These are phyloP conservation scores for Amazona vittata DNA, from an alignment of 2,113 vertebrate species.

Conservation along the genomic window DNA sequence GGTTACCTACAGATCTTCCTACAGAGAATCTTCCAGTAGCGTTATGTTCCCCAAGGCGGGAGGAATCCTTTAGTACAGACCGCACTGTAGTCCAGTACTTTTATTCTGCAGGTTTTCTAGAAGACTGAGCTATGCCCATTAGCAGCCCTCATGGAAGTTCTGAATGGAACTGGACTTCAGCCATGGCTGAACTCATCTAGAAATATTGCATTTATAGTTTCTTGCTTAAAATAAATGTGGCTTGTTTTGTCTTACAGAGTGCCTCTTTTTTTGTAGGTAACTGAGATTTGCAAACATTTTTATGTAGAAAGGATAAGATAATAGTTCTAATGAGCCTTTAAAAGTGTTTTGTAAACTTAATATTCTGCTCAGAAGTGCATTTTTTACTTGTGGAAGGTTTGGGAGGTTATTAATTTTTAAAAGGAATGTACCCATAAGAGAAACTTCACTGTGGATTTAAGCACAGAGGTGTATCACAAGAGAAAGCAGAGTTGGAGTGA, in stretches of 20 bases:
- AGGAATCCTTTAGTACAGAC: not conserved
- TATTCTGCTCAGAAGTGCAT: not conserved
- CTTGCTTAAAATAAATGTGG: not conserved
- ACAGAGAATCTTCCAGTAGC: not conserved
- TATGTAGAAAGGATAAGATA: not conserved
- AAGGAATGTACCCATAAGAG: not conserved
- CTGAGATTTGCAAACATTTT: not conserved
- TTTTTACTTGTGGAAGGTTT: not conserved
- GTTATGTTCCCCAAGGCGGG: not conserved
- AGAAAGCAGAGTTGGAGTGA: not conserved
- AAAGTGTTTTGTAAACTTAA: not conserved
- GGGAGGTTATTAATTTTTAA: not conserved
- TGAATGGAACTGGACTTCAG: not conserved
- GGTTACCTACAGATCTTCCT: not conserved
- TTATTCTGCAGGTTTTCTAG: not conserved
- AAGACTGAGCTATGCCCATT: not conserved
- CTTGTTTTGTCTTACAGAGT: not conserved
- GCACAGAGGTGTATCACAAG: not conserved
- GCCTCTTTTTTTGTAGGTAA: not conserved
- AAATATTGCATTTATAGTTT: not conserved
- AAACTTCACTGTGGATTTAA: not conserved
- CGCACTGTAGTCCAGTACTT: not conserved
- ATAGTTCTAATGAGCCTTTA: not conserved
- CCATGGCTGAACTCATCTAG: not conserved
- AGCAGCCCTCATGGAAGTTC: not conserved